phyloP scores from a whole-genome alignment of 2,888 invertebrate species.

The Andrena hattorfiana region DNA sequence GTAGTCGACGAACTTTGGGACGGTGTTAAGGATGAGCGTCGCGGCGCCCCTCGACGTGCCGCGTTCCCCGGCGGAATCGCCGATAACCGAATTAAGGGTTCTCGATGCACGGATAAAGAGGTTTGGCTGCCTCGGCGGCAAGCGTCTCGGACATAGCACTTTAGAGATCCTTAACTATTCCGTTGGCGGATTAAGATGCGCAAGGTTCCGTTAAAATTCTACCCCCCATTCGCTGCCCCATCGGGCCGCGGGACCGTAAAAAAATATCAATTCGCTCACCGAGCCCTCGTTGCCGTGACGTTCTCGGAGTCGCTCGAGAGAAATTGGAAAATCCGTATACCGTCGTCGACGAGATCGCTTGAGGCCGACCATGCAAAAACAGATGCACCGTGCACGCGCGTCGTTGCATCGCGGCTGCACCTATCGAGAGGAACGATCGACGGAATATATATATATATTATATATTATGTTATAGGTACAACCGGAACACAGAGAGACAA shows the following conservation, averaged over 20 bases:
- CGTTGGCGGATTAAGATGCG: slow-evolving; percentile 11
- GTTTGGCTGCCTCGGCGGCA: background rate
- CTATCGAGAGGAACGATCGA: slow-evolving; percentile 68
- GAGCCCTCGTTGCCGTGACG: background rate
- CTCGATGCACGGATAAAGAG: slow-evolving; percentile 13
- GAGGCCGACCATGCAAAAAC: slow-evolving; percentile 10
- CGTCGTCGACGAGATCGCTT: slow-evolving; percentile 53
- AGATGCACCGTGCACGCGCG: slow-evolving; percentile 51
- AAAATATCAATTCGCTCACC: slow-evolving; percentile 46
- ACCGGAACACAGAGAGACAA: slow-evolving; percentile 74
- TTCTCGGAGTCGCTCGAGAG: background rate
- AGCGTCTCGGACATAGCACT: slow-evolving; percentile 31
- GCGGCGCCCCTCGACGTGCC: slow-evolving; percentile 21
- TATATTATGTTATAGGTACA: slow-evolving; percentile 62
- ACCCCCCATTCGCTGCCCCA: slow-evolving; percentile 16
- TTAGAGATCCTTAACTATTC: slow-evolving; percentile 39
- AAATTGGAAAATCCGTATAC: slow-evolving; percentile 62
- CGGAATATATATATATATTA: slow-evolving; percentile 61
- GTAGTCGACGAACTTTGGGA: slow-evolving; percentile 54
- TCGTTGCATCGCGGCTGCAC: slow-evolving; percentile 44
- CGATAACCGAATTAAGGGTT: slow-evolving; percentile 4
- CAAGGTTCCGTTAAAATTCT: slow-evolving; percentile 38
- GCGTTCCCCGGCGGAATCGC: background rate
- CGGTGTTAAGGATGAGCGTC: slow-evolving; percentile 40
- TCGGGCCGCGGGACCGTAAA: slow-evolving; percentile 45